Conservation (phyloP, 2,797 vertebrate genomes). For the Loriculus beryllinus region DNA sequence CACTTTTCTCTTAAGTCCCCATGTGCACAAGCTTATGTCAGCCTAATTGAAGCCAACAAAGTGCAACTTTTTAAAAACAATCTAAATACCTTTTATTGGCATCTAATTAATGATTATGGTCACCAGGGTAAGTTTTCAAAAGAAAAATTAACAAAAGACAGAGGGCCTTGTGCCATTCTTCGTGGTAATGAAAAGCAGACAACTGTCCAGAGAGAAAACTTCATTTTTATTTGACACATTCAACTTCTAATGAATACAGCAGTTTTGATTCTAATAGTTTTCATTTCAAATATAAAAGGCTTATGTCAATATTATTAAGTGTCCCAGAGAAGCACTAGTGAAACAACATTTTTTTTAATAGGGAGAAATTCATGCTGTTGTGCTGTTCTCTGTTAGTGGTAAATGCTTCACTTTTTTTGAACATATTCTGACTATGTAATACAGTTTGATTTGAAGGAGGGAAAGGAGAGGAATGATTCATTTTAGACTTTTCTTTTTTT, state of each 20-base stretch:
- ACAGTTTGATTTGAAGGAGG: background rate
- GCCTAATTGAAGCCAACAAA: slow-evolving; percentile 30
- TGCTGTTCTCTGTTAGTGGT: background rate
- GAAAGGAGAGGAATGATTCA: background rate
- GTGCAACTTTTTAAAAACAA: background rate
- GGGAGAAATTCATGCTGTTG: background rate
- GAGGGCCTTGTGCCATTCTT: background rate
- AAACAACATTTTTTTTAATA: background rate
- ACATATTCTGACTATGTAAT: background rate
- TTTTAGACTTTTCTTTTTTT: background rate
- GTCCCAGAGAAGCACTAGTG: background rate
- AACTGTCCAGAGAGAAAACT: background rate
- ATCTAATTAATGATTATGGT: background rate
- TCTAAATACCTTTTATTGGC: background rate
- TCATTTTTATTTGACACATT: background rate
- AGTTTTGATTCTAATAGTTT: background rate
- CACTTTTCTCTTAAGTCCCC: background rate
- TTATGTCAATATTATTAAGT: background rate
- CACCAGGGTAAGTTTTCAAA: background rate
- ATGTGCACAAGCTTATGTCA: background rate
- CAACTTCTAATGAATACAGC: background rate
- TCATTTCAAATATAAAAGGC: background rate
- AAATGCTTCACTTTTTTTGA: background rate
- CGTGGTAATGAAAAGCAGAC: background rate
- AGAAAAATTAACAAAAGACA: background rate